phyloP scores from a whole-genome alignment of 2,797 vertebrate genomes.

The Hyperoplus immaculatus region DNA sequence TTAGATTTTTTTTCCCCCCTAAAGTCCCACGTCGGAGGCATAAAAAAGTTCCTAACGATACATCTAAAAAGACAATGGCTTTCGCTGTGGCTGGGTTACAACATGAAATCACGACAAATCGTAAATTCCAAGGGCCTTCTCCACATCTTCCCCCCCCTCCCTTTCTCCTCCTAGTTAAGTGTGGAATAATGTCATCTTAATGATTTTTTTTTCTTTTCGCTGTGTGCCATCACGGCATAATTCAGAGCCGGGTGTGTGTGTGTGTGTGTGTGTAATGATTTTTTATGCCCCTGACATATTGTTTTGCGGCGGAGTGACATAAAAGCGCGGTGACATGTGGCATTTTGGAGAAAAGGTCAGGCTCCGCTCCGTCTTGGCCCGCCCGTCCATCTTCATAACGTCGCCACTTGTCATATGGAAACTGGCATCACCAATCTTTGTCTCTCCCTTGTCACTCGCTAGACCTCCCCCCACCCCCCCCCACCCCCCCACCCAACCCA shows the following conservation, averaged over 20 bases:
- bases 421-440: conserved; percentile 88
- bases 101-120: conserved; percentile 77
- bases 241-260: conserved; percentile 82
- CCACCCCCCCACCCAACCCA: no score
- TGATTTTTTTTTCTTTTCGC: conserved; percentile 93
- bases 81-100: conserved; percentile 44
- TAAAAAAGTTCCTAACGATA: conserved; percentile 70
- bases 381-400: conserved; percentile 90
- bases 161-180: conserved; percentile 81
- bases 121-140: conserved; percentile 69
- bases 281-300: conserved; percentile 99
- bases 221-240: conserved; percentile 88
- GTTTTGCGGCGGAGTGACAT: conserved; percentile 97
- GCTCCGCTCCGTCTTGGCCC: conserved; percentile 86
- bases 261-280: conserved; percentile 87
- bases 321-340: conserved; percentile 99
- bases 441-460: conserved; percentile 69
- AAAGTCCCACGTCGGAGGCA: conserved; percentile 63
- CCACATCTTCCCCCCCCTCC: background rate
- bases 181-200: conserved; percentile 91
- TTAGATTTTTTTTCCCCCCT: conserved; percentile 42
- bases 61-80: conserved; percentile 66
- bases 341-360: conserved; percentile 99
- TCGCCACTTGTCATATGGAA: conserved; percentile 89
- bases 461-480: background rate